Evolutionary conservation across 2,113 vertebrate species (phyloP).

Genomic region (Rhinoderma darwinii): DNA sequence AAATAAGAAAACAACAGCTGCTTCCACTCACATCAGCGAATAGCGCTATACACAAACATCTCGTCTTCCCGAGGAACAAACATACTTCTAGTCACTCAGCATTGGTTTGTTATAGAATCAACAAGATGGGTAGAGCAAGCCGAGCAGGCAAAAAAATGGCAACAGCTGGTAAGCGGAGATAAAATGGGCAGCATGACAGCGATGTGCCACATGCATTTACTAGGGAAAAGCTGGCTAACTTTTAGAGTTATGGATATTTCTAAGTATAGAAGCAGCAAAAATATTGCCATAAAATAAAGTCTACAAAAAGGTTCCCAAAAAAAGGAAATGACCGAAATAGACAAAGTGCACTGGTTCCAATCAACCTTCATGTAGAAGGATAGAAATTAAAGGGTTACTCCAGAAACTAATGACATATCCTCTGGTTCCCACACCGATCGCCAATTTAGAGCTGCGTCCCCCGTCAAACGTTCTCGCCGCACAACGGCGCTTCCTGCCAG

Average conservation of each 20-base stretch:
- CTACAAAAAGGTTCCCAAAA: too few species aligned
- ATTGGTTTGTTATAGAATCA: too few species aligned
- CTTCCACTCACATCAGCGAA: constrained; percentile 4
- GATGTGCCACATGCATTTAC: background rate
- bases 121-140: background rate
- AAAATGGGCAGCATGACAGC: background rate
- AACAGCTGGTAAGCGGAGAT: background rate
- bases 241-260: background rate
- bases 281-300: background rate
- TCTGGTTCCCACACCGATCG: too few species aligned
- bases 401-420: too few species aligned
- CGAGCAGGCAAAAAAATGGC: background rate
- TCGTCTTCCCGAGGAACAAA: background rate
- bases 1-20: constrained; percentile 36
- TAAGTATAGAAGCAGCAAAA: background rate
- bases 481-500: too few species aligned
- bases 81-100: background rate
- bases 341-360: too few species aligned
- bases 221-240: background rate
- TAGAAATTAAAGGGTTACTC: too few species aligned
- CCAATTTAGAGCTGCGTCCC: too few species aligned
- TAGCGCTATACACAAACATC: constrained; percentile 14
- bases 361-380: too few species aligned
- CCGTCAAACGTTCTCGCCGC: too few species aligned
- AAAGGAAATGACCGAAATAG: too few species aligned